Evolutionary conservation across 2,113 vertebrate genomes (phyloP), one percentile per base, ranked within the genome.

Genomic region (Mustelus asterias): DNA sequence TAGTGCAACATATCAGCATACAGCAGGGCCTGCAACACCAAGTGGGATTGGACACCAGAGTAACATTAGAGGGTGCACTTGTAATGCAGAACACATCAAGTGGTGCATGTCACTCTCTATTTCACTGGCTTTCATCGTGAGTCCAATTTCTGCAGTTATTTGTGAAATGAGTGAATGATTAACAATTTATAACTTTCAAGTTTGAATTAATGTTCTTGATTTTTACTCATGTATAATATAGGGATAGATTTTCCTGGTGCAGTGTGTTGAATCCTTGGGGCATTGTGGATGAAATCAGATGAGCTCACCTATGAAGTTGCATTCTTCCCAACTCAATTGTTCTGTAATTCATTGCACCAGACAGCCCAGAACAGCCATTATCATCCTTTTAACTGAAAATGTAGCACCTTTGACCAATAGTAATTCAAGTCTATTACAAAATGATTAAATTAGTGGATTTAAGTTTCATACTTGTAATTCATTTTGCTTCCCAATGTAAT

Each of bases 51-150:
- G 37, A 16, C n/a, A 83, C 10, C 1, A 83, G 78, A 86, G 44
- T 86, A 16, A 86, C 83, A 86, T 18, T 86, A 86, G 41, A 86
- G 83, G 83, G 83, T 20, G 41, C 83, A 86, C 83, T 86, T 86
- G n/a, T 48, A 22, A 24, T 48, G 22, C 41, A 20, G 41, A 41
- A 86, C 5, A 22, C 7, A 48, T 8, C 83, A 48, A 37, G 20
- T 86, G 18, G 18, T 20, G 37, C 83, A 44, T 24, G 22, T 44
- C 16, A 44, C 83, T 72, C 69, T 70, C 14, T 65, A 16, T 65
- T 16, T 65, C 69, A 26, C 69, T 85, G 83, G 18, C 83, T 86
- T 44, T 86, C 83, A 24, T 41, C 1, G 2, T 9, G 4, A 86
- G 41, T 48, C 41, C 41, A 86, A 44, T 86, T 80, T 72, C 44